These are phyloP conservation scores for Biston stratarius DNA, from an alignment of 2,888 invertebrate genomes.

Conservation along the genomic window DNA sequence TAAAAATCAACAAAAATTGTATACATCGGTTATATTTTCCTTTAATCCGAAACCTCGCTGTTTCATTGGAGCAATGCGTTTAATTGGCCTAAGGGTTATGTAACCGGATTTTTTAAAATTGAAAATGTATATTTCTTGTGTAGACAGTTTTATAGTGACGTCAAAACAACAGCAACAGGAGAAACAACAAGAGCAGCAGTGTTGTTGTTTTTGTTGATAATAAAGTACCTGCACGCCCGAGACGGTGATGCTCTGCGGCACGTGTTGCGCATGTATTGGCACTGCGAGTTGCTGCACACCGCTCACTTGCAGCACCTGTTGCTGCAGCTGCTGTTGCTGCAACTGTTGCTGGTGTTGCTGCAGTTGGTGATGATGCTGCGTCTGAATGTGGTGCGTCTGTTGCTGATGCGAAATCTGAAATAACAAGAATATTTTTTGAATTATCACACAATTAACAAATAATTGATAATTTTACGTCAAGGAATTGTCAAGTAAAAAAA, in stretches of 20 bases:
- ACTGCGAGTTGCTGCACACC: conserved; percentile 78
- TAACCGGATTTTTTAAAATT: no score
- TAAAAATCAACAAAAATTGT: no score
- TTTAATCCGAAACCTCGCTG: no score
- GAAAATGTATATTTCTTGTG: no score
- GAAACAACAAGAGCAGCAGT: no score
- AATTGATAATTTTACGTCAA: no score
- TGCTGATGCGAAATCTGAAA: conserved; percentile 56
- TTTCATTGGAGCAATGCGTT: no score
- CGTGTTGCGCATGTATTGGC: conserved; percentile 71
- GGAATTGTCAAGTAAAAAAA: no score
- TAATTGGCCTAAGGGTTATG: no score
- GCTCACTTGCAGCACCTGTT: conserved; percentile 77
- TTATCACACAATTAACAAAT: neutral
- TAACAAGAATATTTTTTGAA: conserved; percentile 35
- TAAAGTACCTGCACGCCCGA: conserved; percentile 65
- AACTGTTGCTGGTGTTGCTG: conserved; percentile 53
- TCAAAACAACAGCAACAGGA: no score
- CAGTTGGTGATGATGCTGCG: conserved; percentile 42
- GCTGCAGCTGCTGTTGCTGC: conserved; percentile 66
- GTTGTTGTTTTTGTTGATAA: neutral
- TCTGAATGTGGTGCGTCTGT: conserved; percentile 49
- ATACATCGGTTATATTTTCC: no score
- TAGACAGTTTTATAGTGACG: no score
- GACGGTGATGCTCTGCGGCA: conserved; percentile 67